These are phyloP conservation scores for Hestina assimilis DNA, from an alignment of 1,140 invertebrate species.

Conservation along the genomic window DNA sequence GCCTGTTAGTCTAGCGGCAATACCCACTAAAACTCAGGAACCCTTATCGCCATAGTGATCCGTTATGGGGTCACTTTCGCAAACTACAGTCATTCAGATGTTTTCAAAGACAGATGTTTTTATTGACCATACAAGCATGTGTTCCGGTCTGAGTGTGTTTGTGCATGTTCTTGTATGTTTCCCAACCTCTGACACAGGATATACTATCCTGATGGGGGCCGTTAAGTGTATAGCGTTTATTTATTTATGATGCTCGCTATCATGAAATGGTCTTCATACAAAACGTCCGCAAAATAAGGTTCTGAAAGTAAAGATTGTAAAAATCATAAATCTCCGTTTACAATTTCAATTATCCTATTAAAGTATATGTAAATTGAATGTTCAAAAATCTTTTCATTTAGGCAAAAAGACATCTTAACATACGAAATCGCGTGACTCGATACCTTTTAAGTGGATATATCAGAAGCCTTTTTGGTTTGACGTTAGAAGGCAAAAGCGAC, in stretches of 20 bases:
- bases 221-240: too few species aligned
- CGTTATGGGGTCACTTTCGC: too few species aligned
- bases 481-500: not conserved
- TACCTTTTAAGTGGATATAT: slow-evolving; percentile 52
- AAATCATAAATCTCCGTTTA: not conserved
- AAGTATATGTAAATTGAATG: not conserved
- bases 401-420: slow-evolving; percentile 50
- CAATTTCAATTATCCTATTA: slow-evolving; percentile 13
- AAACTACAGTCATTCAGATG: too few species aligned
- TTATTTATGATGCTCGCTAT: not conserved
- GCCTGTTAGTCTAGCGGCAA: too few species aligned
- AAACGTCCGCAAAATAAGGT: not conserved
- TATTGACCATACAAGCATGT: too few species aligned
- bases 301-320: not conserved
- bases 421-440: slow-evolving; percentile 60
- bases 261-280: not conserved
- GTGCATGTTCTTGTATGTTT: too few species aligned
- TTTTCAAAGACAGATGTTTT: too few species aligned
- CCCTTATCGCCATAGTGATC: too few species aligned
- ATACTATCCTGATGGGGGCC: too few species aligned
- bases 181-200: too few species aligned
- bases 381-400: slow-evolving; percentile 4
- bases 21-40: too few species aligned
- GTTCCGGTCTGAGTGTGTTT: too few species aligned
- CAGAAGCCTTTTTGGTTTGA: slow-evolving; percentile 28